Evolutionary conservation across 2,888 invertebrate genomes (phyloP).

Genomic region (Nemurella pictetii): DNA sequence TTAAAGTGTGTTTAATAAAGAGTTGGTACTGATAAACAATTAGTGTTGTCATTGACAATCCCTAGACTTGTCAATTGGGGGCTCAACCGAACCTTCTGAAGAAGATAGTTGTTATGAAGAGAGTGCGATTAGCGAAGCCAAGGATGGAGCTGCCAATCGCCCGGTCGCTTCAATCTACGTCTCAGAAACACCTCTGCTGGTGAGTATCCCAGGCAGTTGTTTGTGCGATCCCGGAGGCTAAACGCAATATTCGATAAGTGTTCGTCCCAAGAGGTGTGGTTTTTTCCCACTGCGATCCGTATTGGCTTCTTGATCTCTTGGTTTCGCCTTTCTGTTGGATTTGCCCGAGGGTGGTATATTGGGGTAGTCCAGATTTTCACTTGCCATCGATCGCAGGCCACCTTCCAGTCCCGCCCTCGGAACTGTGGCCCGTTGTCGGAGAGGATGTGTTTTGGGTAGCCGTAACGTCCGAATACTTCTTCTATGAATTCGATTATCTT

Average conservation of each 20-base stretch:
- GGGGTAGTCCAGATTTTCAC: constrained; percentile 41
- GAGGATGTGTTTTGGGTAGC: constrained; percentile 33
- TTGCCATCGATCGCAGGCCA: constrained; percentile 38
- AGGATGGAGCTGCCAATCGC: no score
- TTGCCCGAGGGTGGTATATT: constrained; percentile 43
- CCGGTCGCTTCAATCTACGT: not conserved
- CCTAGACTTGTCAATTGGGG: no score
- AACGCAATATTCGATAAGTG: not conserved
- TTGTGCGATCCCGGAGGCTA: not conserved
- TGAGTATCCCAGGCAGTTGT: not conserved
- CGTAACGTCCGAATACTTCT: constrained; percentile 36
- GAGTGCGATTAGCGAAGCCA: no score
- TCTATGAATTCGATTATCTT: not conserved
- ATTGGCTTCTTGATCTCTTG: constrained; percentile 44
- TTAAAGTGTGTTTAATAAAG: no score
- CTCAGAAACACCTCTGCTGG: not conserved
- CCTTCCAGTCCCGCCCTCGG: constrained; percentile 31
- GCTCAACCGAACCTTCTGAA: no score
- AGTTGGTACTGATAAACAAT: no score
- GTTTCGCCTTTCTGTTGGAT: constrained; percentile 43
- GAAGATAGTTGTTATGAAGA: no score
- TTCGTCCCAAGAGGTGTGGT: constrained; percentile 2
- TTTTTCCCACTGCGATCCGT: not conserved
- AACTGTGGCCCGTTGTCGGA: constrained; percentile 40
- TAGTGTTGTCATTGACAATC: no score